phyloP scores from a whole-genome alignment of 2,797 vertebrate species.

The Eulemur mongoz region DNA sequence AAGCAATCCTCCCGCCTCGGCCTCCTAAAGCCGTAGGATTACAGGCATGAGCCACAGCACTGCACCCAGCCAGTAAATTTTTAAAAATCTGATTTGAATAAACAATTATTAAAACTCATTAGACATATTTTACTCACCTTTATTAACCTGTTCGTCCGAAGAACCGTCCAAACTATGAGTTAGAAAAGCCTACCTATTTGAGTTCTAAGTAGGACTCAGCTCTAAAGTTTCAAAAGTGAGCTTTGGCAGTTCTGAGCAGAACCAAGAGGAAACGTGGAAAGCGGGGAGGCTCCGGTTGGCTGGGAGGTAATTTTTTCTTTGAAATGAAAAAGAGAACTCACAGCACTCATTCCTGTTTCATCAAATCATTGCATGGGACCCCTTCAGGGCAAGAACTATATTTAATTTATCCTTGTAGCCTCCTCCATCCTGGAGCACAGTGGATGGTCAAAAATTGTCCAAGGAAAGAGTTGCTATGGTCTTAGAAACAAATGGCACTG shows the following conservation, averaged over 20 bases:
- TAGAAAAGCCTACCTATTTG: neutral
- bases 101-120: neutral
- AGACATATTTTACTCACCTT: neutral
- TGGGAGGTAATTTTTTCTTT: neutral
- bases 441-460: too few species aligned
- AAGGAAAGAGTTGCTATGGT: neutral
- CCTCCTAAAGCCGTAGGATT: too few species aligned
- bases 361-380: neutral
- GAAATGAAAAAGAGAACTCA: neutral
- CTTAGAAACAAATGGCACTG: neutral
- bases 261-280: neutral
- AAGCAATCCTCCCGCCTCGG: too few species aligned
- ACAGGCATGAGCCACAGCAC: too few species aligned
- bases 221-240: neutral
- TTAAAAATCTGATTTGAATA: neutral
- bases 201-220: neutral
- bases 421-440: neutral
- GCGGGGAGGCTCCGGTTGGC: neutral
- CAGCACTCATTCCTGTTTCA: neutral
- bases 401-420: too few species aligned
- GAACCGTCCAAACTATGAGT: neutral
- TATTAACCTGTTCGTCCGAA: neutral
- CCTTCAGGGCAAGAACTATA: rapidly evolving
- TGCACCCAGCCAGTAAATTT: too few species aligned
- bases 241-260: neutral